These are phyloP conservation scores for Helicoverpa assulta DNA, from an alignment of 2,888 invertebrate species.

Conservation along the genomic window DNA sequence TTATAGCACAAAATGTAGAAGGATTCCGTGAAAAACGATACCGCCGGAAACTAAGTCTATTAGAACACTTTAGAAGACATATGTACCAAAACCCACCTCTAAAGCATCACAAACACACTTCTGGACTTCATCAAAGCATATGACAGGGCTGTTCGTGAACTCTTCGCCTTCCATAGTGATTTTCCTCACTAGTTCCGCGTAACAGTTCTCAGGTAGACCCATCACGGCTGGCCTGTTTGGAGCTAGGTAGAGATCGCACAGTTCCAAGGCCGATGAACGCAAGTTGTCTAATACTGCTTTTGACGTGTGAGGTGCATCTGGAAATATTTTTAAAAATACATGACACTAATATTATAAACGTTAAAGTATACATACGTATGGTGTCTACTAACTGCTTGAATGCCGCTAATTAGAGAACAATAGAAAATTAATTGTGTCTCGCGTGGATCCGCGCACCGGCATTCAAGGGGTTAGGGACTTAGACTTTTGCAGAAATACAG, in stretches of 20 bases:
- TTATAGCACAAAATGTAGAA: constrained; percentile 54
- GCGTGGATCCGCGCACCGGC: too few relatives aligned
- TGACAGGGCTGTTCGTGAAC: constrained; percentile 87
- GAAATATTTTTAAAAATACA: constrained; percentile 3
- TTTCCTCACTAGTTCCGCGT: constrained; percentile 82
- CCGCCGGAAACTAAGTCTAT: not conserved
- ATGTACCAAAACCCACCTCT: constrained; percentile 85
- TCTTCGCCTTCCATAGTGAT: constrained; percentile 86
- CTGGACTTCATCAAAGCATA: constrained; percentile 96
- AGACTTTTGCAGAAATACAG: not conserved
- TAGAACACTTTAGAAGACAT: too few relatives aligned
- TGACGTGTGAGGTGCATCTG: constrained; percentile 81
- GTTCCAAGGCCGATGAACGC: constrained; percentile 82
- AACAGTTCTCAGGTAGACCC: constrained; percentile 81
- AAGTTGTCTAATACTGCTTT: constrained; percentile 84
- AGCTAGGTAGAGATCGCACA: constrained; percentile 83
- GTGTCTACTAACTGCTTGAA: too few relatives aligned
- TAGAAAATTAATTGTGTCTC: too few relatives aligned
- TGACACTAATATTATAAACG: too few relatives aligned
- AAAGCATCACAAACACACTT: constrained; percentile 91
- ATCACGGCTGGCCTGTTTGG: constrained; percentile 76
- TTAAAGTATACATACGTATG: too few relatives aligned
- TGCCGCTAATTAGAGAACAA: too few relatives aligned
- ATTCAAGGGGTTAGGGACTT: too few relatives aligned
- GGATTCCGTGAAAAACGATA: too few relatives aligned